A percentile compares a stretch with the other conserved stretches of the same genome.
phyloP scores from a whole-genome alignment of 2,888 invertebrate species.

The Cryptops parisi region DNA sequence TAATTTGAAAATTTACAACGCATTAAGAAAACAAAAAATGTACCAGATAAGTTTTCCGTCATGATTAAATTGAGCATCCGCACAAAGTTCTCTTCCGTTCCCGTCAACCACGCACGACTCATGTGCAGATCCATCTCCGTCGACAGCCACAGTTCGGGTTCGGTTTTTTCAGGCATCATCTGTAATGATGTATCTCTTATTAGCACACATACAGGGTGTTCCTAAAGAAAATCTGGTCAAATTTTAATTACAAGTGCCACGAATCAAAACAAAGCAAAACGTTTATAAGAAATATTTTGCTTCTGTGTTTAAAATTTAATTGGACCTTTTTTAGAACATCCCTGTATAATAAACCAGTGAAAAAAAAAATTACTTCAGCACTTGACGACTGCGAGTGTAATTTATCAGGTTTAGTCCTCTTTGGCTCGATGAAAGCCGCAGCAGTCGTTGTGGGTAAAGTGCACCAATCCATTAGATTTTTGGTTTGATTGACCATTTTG shows the following conservation, averaged over 20 bases:
- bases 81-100: conserved; percentile 50
- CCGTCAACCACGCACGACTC: conserved; percentile 44
- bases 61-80: conserved; percentile 62
- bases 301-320: not conserved
- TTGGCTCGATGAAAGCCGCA: not conserved
- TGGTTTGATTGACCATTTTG: conserved; percentile 25
- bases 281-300: no score
- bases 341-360: not conserved
- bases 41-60: conserved; percentile 55
- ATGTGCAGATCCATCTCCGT: conserved; percentile 54
- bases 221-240: no score
- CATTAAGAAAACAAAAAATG: conserved; percentile 14
- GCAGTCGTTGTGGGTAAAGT: not conserved
- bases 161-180: conserved; percentile 35
- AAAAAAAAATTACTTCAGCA: not conserved
- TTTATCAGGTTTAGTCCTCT: not conserved
- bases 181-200: conserved; percentile 13
- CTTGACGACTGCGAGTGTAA: not conserved
- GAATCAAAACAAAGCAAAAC: no score
- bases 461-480: conserved; percentile 28
- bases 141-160: conserved; percentile 37
- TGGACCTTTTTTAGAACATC: not conserved
- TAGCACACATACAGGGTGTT: no score
- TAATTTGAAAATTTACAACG: no score
- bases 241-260: no score